Base-by-base conservation (phyloP, 2,113 vertebrate species). In the Canis aureus region DNA sequence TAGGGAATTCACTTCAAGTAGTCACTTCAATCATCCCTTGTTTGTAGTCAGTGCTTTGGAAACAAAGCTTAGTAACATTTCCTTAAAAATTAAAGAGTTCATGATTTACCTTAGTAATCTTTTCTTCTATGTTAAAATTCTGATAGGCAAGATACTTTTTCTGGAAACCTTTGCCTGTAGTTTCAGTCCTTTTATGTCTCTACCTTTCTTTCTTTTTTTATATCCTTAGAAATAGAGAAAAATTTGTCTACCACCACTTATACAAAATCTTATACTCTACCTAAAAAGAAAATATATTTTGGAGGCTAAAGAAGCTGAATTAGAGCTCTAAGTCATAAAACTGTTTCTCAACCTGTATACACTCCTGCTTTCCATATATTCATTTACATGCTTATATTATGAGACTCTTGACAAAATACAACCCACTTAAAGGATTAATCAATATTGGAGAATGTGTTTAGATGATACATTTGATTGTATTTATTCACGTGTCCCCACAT, bases 101-200 rank as follows among this genome's bases (percentile, higher is more conserved):
- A 23, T 53, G 10, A 94, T 60, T 96, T 81, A 62, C 6, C 59
- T 90, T 86, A 85, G 38, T 59, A 85, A 85, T 79, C 0, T 93
- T 69, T 87, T 51, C 13, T 55, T 62, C 3, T 91, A 67, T 69
- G n/a, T 93, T 97, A 86, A 94, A 95, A 85, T 15, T 32, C 27
- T 73, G 38, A 62, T 55, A 43, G 38, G 4, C 15, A 94, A 80
- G 17, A 38, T 22, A 69, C 10, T 49, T 78, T 93, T 79, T 84
- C 81, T 55, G 69, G 83, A 96, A 94, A 11, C 1, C 3, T 59
- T 85, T 86, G 7, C 79, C 43, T 95, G 5, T 5, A 89, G 22
- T 82, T 95, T 91, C 8, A 89, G 25, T 32, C 8, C 13, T 81
- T 85, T 53, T 35, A 1, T 89, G 25, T 73, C n/a, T 59, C 69